Base-by-base conservation (phyloP, 2,113 vertebrate genomes). In the Gallinago paraguaiae region DNA sequence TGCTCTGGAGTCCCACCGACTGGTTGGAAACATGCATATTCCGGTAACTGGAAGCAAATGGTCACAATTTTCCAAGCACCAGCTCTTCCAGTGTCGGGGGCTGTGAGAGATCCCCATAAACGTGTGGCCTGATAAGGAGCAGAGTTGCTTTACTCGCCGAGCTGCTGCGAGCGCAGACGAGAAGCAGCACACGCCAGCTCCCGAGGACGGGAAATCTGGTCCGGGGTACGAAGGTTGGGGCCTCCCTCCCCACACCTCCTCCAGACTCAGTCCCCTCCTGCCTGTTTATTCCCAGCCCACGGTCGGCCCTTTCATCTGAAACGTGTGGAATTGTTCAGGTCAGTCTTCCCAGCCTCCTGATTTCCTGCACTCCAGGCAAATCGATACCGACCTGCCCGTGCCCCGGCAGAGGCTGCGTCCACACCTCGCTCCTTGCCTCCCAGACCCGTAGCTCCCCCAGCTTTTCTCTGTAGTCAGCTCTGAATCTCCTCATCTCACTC, bases 1-100 rank as follows among this genome's bases (percentile, higher is more conserved):
- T 14, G 19, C 0, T 1, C 48, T 28, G 5, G 18, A 46, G 13
- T 78, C 61, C 22, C 51, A 51, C 20, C 0, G 0, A 11, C 28
- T 51, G 50, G 14, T 63, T 2, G 1, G 37, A 77, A 83, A 45
- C 22, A 15, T 64, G 17, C 24, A 25, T 37, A 7, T 83, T 70
- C 56, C 35, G 54, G 56, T 67, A 84, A 77, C 33, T 67, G 56
- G 45, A 90, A 88, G 63, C 70, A 90, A 80, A 77, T 80, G 68
- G 35, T 90, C 59, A 57, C 46, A 24, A 15, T 57, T 90, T 88
- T 67, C 61, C 0, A 0, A 93, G 68, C 50, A 63, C 10, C 54
- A 67, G 19, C 25, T 78, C 64, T 70, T 75, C 31, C 46, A 37
- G n/a, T 20, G 51, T 41, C 76, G 81, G 46, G 71, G 56, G 15